phyloP scores from a whole-genome alignment of 1,140 invertebrate genomes.

The Apocrypta bakeri region DNA sequence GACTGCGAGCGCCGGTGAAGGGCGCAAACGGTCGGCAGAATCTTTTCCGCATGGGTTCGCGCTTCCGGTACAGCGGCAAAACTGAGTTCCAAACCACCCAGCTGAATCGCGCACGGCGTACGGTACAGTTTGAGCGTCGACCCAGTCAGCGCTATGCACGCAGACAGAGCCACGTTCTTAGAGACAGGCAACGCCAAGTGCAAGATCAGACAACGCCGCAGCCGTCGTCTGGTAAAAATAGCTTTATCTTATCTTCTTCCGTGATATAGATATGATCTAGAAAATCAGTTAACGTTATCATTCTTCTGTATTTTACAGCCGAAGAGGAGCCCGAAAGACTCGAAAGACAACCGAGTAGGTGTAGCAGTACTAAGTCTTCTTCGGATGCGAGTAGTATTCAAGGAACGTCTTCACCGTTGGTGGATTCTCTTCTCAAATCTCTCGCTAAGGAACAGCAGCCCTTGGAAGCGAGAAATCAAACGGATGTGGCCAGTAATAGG shows the following conservation, averaged over 20 bases:
- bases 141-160: slow-evolving; percentile 97
- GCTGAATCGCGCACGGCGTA: slow-evolving; percentile 89
- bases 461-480: slow-evolving; percentile 73
- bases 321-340: slow-evolving; percentile 69
- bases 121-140: slow-evolving; percentile 95
- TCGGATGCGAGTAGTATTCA: slow-evolving; percentile 64
- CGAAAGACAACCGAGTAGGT: slow-evolving; percentile 75
- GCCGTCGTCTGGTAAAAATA: slow-evolving; percentile 56
- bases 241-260: not conserved
- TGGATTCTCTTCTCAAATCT: slow-evolving; percentile 76
- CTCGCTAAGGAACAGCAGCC: slow-evolving; percentile 77
- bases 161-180: slow-evolving; percentile 87
- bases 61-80: slow-evolving; percentile 94
- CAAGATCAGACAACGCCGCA: slow-evolving; percentile 62
- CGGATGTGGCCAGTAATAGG: slow-evolving; percentile 69
- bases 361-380: slow-evolving; percentile 73
- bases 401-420: slow-evolving; percentile 66
- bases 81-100: slow-evolving; percentile 97
- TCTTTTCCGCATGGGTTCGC: slow-evolving; percentile 97
- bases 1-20: slow-evolving; percentile 92
- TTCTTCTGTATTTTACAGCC: slow-evolving; percentile 53
- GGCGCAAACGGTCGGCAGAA: slow-evolving; percentile 92
- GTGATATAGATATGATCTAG: not conserved
- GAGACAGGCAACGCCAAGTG: slow-evolving; percentile 82
- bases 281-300: not conserved